A percentile compares a stretch with the other conserved stretches of the same genome.
phyloP scores from a whole-genome alignment of 2,797 vertebrate genomes.

The Valencia hispanica region DNA sequence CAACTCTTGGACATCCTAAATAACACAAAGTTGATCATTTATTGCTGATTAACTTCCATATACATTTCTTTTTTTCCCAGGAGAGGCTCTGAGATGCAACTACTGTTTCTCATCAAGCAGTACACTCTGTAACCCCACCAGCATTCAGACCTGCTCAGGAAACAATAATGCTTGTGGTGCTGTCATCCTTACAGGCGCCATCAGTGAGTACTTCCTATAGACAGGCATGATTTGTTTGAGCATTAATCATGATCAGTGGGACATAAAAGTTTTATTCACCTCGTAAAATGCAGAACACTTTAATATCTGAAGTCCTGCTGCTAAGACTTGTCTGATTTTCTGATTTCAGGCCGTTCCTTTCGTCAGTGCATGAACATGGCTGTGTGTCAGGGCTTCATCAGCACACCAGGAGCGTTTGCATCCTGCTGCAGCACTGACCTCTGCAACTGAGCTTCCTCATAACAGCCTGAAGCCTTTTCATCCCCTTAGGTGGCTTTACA shows the following conservation, averaged over 20 bases:
- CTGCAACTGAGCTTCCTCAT: slow-evolving; percentile 55
- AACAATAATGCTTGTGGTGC: slow-evolving; percentile 18
- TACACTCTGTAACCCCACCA: slow-evolving; percentile 25
- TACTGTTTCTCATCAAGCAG: slow-evolving; percentile 25
- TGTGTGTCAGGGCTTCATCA: slow-evolving; percentile 33
- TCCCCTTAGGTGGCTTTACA: not conserved
- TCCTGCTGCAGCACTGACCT: slow-evolving; percentile 60
- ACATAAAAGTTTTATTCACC: too few species aligned
- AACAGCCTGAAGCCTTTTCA: not conserved
- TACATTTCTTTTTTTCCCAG: not conserved
- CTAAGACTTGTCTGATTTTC: not conserved
- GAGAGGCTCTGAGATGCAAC: slow-evolving; percentile 40
- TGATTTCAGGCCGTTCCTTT: slow-evolving; percentile 24
- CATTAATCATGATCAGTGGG: too few species aligned
- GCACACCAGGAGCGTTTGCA: slow-evolving; percentile 6
- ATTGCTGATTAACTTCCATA: too few species aligned
- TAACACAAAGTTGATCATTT: too few species aligned
- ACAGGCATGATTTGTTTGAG: too few species aligned
- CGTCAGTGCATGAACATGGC: slow-evolving; percentile 62
- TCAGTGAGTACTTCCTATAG: slow-evolving; percentile 25
- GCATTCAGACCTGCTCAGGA: slow-evolving; percentile 37
- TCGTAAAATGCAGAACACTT: too few species aligned
- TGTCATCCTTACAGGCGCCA: not conserved
- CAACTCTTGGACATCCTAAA: too few species aligned
- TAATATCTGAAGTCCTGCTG: too few species aligned